Evolutionary conservation across 2,113 vertebrate species (phyloP), one percentile per base, ranked within the genome.

Genomic region (Mus pahari): DNA sequence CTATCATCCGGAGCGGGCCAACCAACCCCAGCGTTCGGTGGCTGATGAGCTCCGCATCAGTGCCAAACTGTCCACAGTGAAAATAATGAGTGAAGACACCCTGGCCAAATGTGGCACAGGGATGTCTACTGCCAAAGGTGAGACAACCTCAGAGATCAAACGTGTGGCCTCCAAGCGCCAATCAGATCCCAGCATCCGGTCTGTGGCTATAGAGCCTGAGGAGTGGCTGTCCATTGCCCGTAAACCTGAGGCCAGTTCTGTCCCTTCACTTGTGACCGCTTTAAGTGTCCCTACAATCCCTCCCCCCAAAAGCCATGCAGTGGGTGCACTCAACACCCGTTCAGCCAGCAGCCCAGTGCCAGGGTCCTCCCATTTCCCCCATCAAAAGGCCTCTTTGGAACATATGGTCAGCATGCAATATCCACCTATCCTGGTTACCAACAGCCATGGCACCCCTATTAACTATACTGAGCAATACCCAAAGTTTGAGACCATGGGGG

Each of bases 41-140:
- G 99, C 99, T 82, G 99, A 99, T 97, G 99, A 99, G 97, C 99
- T 99, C 96, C 98, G 99, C 98, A 99, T 99, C 97, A 99, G 99
- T 98, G 99, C 99, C 98, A 99, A 99, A 98, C 98, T 99, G 97
- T 99, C 99, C 91, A 99, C 99, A 31, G 99, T 99, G 97, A 99
- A 99, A 98, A 99, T 99, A 19, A 99, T 99, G 99, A 99, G 99
- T 70, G 99, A 99, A 98, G 99, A 99, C 50, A 99, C 99, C 91
- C 97, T 99, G 96, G 99, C 97, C 89, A 99, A 99, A 98, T 99
- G 99, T 91, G 99, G 99, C 86, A 98, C 97, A 70, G 99, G 99
- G 90, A 62, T 97, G 75, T 96, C 97, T 95, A 96, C 66, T 88
- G 93, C 81, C 93, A 99, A 99, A 98, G 99, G 99, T 89, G 99